Evolutionary conservation across 2,113 vertebrate genomes (phyloP), one percentile per base, ranked within the genome.

Genomic region (Bostrychus sinensis): DNA sequence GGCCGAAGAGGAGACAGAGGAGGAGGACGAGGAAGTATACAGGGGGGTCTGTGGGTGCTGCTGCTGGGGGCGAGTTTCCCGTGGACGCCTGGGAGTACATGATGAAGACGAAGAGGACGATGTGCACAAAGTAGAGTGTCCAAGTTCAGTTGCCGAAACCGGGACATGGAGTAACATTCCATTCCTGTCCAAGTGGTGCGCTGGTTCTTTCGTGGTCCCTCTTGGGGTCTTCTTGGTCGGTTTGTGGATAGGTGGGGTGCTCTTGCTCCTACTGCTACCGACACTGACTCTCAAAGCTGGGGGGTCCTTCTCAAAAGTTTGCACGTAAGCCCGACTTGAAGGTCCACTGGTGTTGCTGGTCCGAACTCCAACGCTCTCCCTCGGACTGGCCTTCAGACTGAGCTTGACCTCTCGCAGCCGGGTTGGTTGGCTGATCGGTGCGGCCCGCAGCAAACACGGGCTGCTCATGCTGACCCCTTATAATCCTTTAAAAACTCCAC

Each of bases 361-460:
- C 53, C 80, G 83, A 53, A 68, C 11, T 10, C 72, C 17, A 6
- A 55, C 43, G 32, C 75, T 66, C 56, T 91, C 91, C 79, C 88
- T 78, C 79, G 75, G 78, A 66, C 81, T 43, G 78, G 81, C 85
- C 87, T 89, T 93, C 80, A 92, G 67, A 77, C 84, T 88, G 87
- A 92, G 72, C 81, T 89, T 91, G 75, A 92, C 89, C 73, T 93
- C 91, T 61, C 89, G 22, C 36, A 92, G 85, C 73, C 86, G 85
- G 54, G 45, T 48, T 5, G 88, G 86, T 54, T 92, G 91, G 75
- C 77, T 86, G 20, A 92, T 61, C 10, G 92, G 89, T 70, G 89
- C 62, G 11, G 91, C 62, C 1, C 86, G 88, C 70, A 84, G 85
- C 84, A 93, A 71, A 65, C 92, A 92, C 0, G 90, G 92, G 89